These are phyloP conservation scores for Miichthys miiuy DNA, from an alignment of 2,797 vertebrate genomes.

Conservation along the genomic window DNA sequence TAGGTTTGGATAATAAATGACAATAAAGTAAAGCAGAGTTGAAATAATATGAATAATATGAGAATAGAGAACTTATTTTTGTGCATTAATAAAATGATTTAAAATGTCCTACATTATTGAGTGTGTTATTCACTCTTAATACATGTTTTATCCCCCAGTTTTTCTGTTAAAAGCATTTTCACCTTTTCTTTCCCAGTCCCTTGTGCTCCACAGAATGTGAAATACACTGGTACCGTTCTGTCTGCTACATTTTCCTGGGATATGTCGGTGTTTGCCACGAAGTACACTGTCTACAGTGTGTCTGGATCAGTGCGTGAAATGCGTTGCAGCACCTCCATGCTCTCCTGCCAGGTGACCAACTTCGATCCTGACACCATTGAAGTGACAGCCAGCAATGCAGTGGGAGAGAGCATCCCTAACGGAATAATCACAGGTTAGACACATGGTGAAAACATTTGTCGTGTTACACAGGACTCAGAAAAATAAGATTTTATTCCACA, in stretches of 20 bases:
- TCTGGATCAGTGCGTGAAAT: not conserved
- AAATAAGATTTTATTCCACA: not conserved
- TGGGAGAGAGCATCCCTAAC: constrained; percentile 78
- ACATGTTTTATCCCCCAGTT: not conserved
- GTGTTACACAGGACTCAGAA: not conserved
- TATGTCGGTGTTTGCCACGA: constrained; percentile 66
- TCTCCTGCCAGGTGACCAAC: constrained; percentile 73
- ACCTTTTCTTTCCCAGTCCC: constrained; percentile 72
- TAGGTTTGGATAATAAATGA: not conserved
- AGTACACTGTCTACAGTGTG: constrained; percentile 74
- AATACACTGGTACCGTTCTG: constrained; percentile 44
- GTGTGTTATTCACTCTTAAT: not conserved
- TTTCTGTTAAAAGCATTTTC: not conserved
- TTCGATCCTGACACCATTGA: constrained; percentile 41
- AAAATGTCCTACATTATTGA: not conserved
- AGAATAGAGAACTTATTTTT: not conserved
- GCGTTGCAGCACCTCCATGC: constrained; percentile 74
- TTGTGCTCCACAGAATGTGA: constrained; percentile 76
- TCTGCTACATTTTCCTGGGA: constrained; percentile 75
- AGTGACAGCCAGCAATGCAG: constrained; percentile 81
- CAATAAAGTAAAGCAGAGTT: not conserved
- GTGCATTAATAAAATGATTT: not conserved
- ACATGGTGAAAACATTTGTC: not conserved
- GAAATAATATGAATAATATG: not conserved
- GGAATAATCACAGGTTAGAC: constrained; percentile 64